A percentile compares a stretch with the other conserved stretches of the same genome.
Evolutionary conservation across 2,888 invertebrate genomes (phyloP).

Genomic region (Lycocerus yunnanus): DNA sequence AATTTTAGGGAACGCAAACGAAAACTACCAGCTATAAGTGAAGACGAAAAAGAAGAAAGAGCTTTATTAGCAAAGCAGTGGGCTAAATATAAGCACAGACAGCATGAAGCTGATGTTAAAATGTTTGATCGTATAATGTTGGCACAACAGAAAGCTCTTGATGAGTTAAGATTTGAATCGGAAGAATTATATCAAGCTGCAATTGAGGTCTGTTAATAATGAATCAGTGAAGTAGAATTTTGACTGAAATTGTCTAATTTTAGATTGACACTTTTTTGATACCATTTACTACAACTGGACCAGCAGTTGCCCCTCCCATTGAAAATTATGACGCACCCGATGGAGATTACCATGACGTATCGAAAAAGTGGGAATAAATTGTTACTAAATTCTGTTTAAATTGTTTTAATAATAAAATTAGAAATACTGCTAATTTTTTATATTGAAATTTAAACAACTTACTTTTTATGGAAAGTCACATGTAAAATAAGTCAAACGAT

Average conservation of each 20-base stretch:
- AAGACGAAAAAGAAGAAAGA: slow-evolving; percentile 67
- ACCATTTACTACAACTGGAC: slow-evolving; percentile 73
- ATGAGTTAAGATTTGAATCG: slow-evolving; percentile 78
- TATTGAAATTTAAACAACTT: no score
- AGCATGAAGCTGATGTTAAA: slow-evolving; percentile 67
- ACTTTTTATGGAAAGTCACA: no score
- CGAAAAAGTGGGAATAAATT: slow-evolving; percentile 74
- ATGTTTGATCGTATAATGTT: slow-evolving; percentile 70
- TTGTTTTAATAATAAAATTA: neutral
- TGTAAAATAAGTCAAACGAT: no score
- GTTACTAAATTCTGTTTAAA: neutral
- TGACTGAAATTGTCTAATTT: slow-evolving; percentile 41
- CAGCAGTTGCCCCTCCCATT: slow-evolving; percentile 83
- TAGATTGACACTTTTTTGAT: slow-evolving; percentile 75
- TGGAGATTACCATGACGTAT: slow-evolving; percentile 85
- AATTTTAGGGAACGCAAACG: slow-evolving; percentile 60
- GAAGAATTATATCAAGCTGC: slow-evolving; percentile 88
- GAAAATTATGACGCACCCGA: slow-evolving; percentile 81
- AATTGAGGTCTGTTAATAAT: slow-evolving; percentile 65
- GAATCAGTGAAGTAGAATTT: neutral
- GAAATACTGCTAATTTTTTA: neutral
- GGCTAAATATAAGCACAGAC: slow-evolving; percentile 69
- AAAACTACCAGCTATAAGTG: slow-evolving; percentile 56
- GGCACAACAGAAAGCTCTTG: slow-evolving; percentile 78
- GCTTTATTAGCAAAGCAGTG: slow-evolving; percentile 74